phyloP scores from a whole-genome alignment of 2,113 vertebrate genomes.

The Lipophrys pholis region DNA sequence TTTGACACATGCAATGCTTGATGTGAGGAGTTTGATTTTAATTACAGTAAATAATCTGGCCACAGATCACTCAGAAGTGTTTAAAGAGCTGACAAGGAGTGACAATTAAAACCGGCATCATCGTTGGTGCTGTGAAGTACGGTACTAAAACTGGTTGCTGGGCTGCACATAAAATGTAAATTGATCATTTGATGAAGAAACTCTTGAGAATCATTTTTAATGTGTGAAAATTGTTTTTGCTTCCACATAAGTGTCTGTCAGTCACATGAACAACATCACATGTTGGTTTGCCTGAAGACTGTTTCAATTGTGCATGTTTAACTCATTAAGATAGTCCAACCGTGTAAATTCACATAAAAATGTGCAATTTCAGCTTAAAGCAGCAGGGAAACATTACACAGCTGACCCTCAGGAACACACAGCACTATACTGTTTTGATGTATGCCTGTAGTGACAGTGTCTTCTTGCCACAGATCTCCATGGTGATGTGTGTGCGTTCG shows the following conservation, averaged over 20 bases:
- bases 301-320: too few species aligned
- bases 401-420: neutral
- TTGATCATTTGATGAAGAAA: neutral
- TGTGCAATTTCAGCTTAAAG: neutral
- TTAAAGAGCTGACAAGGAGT: constrained; percentile 23
- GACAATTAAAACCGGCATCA: constrained; percentile 26
- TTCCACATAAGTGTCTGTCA: too few species aligned
- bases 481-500: constrained; percentile 27
- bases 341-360: too few species aligned
- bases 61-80: constrained; percentile 54
- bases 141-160: constrained; percentile 7
- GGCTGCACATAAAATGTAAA: neutral
- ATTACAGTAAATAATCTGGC: constrained; percentile 82
- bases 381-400: neutral
- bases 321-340: too few species aligned
- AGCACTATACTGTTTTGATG: neutral
- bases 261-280: neutral
- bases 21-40: constrained; percentile 73
- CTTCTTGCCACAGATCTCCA: constrained; percentile 3
- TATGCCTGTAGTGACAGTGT: constrained; percentile 10
- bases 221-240: constrained; percentile 31
- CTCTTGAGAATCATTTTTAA: constrained; percentile 43
- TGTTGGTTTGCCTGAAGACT: neutral
- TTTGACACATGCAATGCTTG: constrained; percentile 55
- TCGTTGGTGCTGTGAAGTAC: neutral